Percentiles rank a stretch among this genome's conserved stretches.
Conservation (phyloP, 2,113 vertebrate species). For the Neopipo cinnamomea region DNA sequence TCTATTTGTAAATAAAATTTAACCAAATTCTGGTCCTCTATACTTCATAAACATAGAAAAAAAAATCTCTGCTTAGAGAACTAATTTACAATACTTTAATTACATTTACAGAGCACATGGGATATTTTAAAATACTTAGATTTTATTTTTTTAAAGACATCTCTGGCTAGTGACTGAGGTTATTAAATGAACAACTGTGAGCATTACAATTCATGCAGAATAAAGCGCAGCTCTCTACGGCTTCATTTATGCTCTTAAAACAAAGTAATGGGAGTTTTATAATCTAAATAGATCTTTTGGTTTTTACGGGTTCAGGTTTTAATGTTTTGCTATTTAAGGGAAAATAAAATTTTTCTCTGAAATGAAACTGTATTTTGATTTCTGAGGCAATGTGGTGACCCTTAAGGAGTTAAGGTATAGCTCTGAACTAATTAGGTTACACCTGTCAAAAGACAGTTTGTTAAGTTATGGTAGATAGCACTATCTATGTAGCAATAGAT, state of each 20-base stretch:
- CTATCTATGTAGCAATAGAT: neutral
- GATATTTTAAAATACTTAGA: neutral
- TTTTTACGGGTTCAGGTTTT: neutral
- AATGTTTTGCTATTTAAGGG: neutral
- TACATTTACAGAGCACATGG: neutral
- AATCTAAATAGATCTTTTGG: neutral
- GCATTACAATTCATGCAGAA: neutral
- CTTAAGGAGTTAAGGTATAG: neutral
- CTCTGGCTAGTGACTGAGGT: neutral
- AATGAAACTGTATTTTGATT: neutral
- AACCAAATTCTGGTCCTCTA: neutral
- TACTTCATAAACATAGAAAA: neutral
- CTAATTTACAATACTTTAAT: neutral
- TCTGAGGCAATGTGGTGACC: neutral
- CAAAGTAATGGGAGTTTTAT: neutral
- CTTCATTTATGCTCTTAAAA: neutral
- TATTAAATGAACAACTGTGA: conserved; percentile 18
- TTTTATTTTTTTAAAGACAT: neutral
- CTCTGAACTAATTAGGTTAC: neutral
- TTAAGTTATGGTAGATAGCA: neutral
- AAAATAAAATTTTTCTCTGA: neutral
- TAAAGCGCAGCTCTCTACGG: neutral
- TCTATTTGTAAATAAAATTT: neutral
- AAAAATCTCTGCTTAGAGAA: neutral
- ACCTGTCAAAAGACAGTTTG: neutral